Percentiles rank a stretch among this genome's conserved stretches.
These are phyloP conservation scores for Epinephelus fuscoguttatus DNA, from an alignment of 2,113 vertebrate species.

Conservation along the genomic window DNA sequence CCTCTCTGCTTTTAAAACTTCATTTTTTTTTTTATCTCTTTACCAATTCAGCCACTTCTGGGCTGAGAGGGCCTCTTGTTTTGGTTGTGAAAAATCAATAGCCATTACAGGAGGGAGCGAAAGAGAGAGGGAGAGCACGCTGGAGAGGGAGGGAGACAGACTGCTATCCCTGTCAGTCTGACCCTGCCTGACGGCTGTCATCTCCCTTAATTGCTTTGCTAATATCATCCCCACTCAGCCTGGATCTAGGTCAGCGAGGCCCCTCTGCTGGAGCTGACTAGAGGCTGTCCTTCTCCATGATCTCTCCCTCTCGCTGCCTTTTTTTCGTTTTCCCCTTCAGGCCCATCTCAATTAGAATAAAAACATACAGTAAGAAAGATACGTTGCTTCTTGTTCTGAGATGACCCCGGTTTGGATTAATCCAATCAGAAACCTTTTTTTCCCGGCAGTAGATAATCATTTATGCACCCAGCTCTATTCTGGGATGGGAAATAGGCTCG, in stretches of 20 bases:
- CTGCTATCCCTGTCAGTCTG: conserved; percentile 75
- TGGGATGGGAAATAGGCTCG: conserved; percentile 62
- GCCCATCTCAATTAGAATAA: conserved; percentile 55
- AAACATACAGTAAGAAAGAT: conserved; percentile 45
- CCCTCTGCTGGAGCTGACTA: conserved; percentile 68
- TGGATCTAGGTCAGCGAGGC: conserved; percentile 80
- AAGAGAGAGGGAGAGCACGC: conserved; percentile 15
- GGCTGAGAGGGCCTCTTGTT: conserved; percentile 69
- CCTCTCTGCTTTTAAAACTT: conserved; percentile 32
- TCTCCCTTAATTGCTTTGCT: conserved; percentile 84
- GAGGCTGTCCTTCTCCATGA: conserved; percentile 68
- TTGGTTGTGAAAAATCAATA: conserved; percentile 81
- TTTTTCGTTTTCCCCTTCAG: conserved; percentile 16
- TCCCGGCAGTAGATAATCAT: conserved; percentile 62
- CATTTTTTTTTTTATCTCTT: conserved; percentile 16
- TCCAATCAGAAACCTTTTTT: conserved; percentile 35
- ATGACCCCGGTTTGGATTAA: conserved; percentile 57
- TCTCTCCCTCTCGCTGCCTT: conserved; percentile 43
- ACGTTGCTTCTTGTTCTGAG: conserved; percentile 34
- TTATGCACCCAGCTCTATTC: conserved; percentile 64
- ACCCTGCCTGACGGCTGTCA: conserved; percentile 80
- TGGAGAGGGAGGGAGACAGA: conserved; percentile 50
- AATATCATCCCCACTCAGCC: conserved; percentile 80
- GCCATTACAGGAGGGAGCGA: conserved; percentile 66
- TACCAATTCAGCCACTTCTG: conserved; percentile 61